Evolutionary conservation across 2,113 vertebrate species (phyloP), one percentile per base, ranked within the genome.

Genomic region (Python bivittatus): DNA sequence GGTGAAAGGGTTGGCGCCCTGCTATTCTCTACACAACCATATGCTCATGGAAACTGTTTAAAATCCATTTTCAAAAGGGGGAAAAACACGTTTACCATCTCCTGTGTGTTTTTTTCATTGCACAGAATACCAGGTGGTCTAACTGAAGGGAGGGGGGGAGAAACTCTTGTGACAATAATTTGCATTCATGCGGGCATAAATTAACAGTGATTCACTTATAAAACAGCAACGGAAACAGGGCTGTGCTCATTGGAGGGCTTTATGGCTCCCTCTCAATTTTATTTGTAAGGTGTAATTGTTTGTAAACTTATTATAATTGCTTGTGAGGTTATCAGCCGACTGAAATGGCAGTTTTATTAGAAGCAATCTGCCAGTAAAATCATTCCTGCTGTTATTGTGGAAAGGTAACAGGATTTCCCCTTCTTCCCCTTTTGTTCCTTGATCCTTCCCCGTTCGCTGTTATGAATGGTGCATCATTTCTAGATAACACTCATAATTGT

Each of bases 401-500:
- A 94, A 94, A 94, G 22, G 38, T 96, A 93, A 90, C 90, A 93
- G 48, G 72, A 96, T 89, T 68, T 0, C 22, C 29, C 20, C 6
- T 15, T 4, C 54, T 38, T n/a, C 17, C 91, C 23, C 94, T 92
- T 88, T 93, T 90, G 84, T 90, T 91, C 93, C 17, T 25, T 38
- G 56, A 11, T 25, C 27, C 57, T 29, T 89, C 94, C 94, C 92
- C 4, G 7, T 93, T 92, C 54, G 92, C 17, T 53, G 92, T 95
- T 92, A 94, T 72, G 91, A 94, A 95, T 93, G 92, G 48, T 64
- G 52, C 91, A 6, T 90, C 91, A 11, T 88, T 95, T 96, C 93
- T 91, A 92, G 88, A 86, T 91, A 60, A 22, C 87, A 90, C 86
- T 27, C 38, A 94, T 93, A 94, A 90, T 92, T 95, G 86, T 94